Conservation (phyloP, 2,888 invertebrate species). For the Globia sparganii region DNA sequence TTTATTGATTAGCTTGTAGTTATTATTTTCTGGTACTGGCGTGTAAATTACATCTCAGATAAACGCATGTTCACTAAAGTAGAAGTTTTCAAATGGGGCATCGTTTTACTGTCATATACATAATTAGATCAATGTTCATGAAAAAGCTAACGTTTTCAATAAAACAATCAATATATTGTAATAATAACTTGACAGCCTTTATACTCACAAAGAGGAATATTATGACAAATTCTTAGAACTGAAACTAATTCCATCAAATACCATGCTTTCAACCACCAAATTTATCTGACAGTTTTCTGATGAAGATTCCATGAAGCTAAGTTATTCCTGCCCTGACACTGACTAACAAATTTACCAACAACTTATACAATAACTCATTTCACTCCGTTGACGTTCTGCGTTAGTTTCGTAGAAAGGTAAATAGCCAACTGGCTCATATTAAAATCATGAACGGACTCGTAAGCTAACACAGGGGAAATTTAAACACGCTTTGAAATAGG, state of each 20-base stretch:
- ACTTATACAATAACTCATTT: constrained; percentile 41
- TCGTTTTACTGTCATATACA: not conserved
- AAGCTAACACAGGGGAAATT: constrained; percentile 36
- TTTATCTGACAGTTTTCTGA: constrained; percentile 16
- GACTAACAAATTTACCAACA: constrained; percentile 20
- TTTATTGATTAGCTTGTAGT: not conserved
- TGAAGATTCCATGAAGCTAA: constrained; percentile 20
- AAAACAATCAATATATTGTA: not conserved
- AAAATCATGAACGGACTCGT: constrained; percentile 41
- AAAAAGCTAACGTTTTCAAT: not conserved
- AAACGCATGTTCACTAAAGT: too few relatives aligned
- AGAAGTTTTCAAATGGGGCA: not conserved
- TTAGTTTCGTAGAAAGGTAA: constrained; percentile 35
- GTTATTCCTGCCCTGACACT: constrained; percentile 9
- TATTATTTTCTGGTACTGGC: not conserved
- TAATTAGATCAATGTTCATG: not conserved
- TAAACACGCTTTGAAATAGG: constrained; percentile 33
- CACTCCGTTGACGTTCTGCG: constrained; percentile 15
- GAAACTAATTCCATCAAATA: constrained; percentile 18
- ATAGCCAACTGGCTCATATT: constrained; percentile 52
- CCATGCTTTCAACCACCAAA: not conserved
- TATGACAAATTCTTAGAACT: constrained; percentile 9
- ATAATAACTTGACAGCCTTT: not conserved
- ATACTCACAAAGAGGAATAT: not conserved
- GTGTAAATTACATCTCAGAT: not conserved